Conservation (phyloP, 2,797 vertebrate genomes). For the Lophius americanus region DNA sequence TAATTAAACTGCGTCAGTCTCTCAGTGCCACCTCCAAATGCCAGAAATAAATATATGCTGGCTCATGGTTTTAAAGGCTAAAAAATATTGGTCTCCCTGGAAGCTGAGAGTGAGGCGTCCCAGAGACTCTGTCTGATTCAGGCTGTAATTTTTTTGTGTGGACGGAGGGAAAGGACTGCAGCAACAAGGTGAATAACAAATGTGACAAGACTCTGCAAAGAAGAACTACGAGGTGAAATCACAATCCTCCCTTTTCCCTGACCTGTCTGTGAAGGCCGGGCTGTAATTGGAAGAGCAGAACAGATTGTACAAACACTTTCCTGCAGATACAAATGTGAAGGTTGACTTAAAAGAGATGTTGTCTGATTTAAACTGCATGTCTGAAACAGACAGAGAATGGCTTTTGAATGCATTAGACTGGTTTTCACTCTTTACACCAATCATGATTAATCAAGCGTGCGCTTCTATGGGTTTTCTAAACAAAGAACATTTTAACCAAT, state of each 20-base stretch:
- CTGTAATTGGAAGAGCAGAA: conserved; percentile 51
- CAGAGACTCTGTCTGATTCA: conserved; percentile 35
- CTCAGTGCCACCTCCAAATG: conserved; percentile 24
- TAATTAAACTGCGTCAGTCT: conserved; percentile 34
- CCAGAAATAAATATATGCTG: conserved; percentile 45
- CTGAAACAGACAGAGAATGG: conserved; percentile 26
- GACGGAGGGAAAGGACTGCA: conserved; percentile 22
- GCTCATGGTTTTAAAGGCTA: conserved; percentile 37
- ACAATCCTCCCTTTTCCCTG: conserved; percentile 28
- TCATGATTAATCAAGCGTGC: conserved; percentile 41
- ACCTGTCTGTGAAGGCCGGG: conserved; percentile 34
- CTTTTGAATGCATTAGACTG: conserved; percentile 26
- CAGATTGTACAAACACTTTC: conserved; percentile 15
- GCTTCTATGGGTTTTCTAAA: conserved; percentile 12
- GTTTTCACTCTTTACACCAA: conserved; percentile 39
- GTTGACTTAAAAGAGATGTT: conserved; percentile 49
- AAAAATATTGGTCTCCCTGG: conserved; percentile 31
- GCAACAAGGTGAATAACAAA: conserved; percentile 57
- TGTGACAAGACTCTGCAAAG: conserved; percentile 35
- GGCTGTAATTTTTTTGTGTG: conserved; percentile 42
- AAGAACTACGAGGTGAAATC: conserved; percentile 43
- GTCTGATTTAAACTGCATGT: conserved; percentile 41
- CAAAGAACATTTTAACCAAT: conserved; percentile 15
- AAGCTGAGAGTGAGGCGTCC: conserved; percentile 37
- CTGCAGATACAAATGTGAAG: conserved; percentile 25